These are phyloP conservation scores for Synergus japonicus DNA, from an alignment of 2,888 invertebrate species.

Conservation along the genomic window DNA sequence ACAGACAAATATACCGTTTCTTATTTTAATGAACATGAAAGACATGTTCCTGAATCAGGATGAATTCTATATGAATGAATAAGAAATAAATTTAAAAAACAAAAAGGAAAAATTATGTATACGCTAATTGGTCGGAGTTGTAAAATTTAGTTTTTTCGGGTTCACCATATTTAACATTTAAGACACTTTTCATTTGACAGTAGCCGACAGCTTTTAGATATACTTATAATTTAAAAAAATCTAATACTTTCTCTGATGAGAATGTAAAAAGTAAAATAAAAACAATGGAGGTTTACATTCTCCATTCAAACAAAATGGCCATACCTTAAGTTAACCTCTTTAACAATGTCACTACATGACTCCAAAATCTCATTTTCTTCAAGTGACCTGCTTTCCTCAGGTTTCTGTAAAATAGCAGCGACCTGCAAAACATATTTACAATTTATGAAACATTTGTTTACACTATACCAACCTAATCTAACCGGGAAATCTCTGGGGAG, in stretches of 20 bases:
- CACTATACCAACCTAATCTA: conserved; percentile 31
- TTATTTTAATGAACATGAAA: too few species aligned
- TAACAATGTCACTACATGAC: conserved; percentile 85
- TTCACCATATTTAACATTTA: not conserved
- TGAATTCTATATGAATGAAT: not conserved
- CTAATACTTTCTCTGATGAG: too few species aligned
- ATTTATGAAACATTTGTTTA: conserved; percentile 55
- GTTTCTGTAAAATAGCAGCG: conserved; percentile 85
- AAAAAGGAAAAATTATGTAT: conserved; percentile 12
- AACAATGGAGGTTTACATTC: not conserved
- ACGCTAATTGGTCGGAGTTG: not conserved
- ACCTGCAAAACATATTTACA: conserved; percentile 77
- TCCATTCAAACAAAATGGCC: conserved; percentile 53
- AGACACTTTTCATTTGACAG: not conserved
- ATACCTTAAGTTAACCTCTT: conserved; percentile 83
- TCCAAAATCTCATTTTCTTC: conserved; percentile 85
- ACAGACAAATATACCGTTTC: too few species aligned
- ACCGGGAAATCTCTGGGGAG: conserved; percentile 46
- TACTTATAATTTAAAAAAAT: not conserved
- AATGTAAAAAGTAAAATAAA: not conserved
- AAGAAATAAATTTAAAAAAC: conserved; percentile 28
- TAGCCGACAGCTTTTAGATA: not conserved
- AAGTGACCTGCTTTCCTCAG: conserved; percentile 82
- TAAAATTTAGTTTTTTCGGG: not conserved
- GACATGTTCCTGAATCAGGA: too few species aligned